Evolutionary conservation across 2,113 vertebrate species (phyloP), one percentile per base, ranked within the genome.

Genomic region (Xiphias gladius): DNA sequence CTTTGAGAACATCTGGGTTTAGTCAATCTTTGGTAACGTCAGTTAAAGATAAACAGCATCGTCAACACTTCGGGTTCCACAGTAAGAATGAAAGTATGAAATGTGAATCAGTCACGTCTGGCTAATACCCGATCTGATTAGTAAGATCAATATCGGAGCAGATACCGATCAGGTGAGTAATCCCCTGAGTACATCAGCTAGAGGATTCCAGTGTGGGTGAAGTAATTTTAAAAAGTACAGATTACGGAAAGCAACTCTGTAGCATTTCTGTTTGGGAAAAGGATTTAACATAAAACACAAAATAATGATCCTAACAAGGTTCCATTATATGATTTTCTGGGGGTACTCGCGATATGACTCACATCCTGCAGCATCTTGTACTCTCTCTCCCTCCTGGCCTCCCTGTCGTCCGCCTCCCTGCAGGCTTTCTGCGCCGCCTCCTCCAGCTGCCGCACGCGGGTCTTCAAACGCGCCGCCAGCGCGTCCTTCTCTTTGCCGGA

Each of bases 321-420:
- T 26, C 13, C 32, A 39, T 65, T 2, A 52, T 19, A 3, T 26
- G 13, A 1, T 22, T 3, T 41, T 12, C 26, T 61, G 24, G 13
- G 28, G 55, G 24, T 5, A 16, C 37, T 43, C 13, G 4, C 28
- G 41, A 67, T 30, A 28, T 65, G 22, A 89, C 97, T 97, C 91
- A 99, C 98, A 11, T 99, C 96, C 83, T 98, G 97, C 92, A 99
- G 97, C 96, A 97, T 97, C 85, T 95, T 97, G 92, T 95, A 96
- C 90, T 99, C 97, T 37, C 96, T 94, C 79, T 97, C 96, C 3
- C 96, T 92, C 76, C 91, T 94, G 0, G 95, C 93, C 69, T 98
- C 97, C 89, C 96, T 96, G 57, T 97, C 97, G 41, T 97, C 96
- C 0, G 96, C 95, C n/a, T 97, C 94, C 79, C 93, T 97, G 86